Conservation (phyloP, 2,888 invertebrate species). For the Stenotaenia linearis region DNA sequence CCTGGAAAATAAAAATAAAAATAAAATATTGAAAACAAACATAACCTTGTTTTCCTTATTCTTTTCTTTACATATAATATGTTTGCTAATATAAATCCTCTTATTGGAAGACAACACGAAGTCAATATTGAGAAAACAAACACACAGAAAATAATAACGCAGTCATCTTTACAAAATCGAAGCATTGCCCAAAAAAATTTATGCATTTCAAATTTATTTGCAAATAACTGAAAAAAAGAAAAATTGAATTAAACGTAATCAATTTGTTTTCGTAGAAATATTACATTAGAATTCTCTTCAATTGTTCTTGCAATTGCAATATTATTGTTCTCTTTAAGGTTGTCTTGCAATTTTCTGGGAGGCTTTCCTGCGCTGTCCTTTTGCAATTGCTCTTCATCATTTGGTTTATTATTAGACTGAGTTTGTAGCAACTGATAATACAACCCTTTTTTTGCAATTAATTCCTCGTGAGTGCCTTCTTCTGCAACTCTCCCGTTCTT, state of each 20-base stretch:
- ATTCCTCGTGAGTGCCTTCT: conserved; percentile 50
- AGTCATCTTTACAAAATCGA: not conserved
- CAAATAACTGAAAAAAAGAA: too few relatives aligned
- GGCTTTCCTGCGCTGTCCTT: not conserved
- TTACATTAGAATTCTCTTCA: too few relatives aligned
- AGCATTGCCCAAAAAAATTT: not conserved
- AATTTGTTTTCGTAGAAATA: too few relatives aligned
- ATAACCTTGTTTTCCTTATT: too few relatives aligned
- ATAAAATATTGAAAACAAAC: not conserved
- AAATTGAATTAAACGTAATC: too few relatives aligned
- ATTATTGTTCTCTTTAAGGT: too few relatives aligned
- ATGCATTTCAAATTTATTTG: not conserved
- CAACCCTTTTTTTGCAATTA: conserved; percentile 48
- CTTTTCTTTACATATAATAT: too few relatives aligned
- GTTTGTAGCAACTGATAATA: conserved; percentile 50
- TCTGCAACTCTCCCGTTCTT: conserved; percentile 49
- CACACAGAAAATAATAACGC: not conserved
- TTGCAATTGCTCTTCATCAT: too few relatives aligned
- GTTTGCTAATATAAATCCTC: too few relatives aligned
- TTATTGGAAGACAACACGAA: not conserved
- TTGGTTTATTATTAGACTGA: too few relatives aligned
- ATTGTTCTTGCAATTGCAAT: too few relatives aligned
- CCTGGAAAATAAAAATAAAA: not conserved
- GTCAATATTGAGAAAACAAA: not conserved
- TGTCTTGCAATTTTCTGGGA: too few relatives aligned